phyloP scores from a whole-genome alignment of 2,113 vertebrate species.

The Chaetodon auriga region DNA sequence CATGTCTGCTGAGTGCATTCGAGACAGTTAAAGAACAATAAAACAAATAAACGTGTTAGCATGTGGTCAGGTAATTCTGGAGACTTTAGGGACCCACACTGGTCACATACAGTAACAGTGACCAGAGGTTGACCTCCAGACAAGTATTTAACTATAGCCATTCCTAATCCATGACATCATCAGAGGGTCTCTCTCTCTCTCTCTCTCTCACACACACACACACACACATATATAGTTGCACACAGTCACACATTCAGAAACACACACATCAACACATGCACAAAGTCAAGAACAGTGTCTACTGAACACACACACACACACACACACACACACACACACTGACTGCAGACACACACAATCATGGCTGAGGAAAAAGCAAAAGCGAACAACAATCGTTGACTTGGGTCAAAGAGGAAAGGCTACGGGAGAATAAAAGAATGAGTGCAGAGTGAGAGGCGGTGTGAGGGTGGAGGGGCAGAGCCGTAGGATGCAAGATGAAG shows the following conservation, averaged over 20 bases:
- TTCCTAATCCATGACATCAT: conserved; percentile 64
- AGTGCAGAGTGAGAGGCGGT: conserved; percentile 81
- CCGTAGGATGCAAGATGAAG: conserved; percentile 51
- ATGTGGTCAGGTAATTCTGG: background rate
- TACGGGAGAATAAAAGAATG: conserved; percentile 79
- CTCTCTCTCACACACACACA: background rate
- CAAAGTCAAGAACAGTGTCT: background rate
- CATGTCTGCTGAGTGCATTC: conserved; percentile 2
- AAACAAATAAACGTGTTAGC: conserved; percentile 8
- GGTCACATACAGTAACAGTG: conserved; percentile 40
- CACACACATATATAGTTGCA: background rate
- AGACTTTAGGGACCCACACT: conserved; percentile 20
- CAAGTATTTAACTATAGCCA: conserved; percentile 32
- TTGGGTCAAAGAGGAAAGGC: conserved; percentile 74
- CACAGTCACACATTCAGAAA: conserved; percentile 5
- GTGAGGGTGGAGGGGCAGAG: conserved; percentile 59
- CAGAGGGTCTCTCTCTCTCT: background rate
- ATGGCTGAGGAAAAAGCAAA: conserved; percentile 54
- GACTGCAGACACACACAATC: conserved; percentile 32
- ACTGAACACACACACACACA: background rate
- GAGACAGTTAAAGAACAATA: conserved; percentile 9
- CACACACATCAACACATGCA: background rate
- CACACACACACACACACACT: conserved; percentile 2
- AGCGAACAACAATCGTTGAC: conserved; percentile 69
- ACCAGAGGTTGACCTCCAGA: conserved; percentile 40